Percentiles rank a stretch among this genome's conserved stretches.
Conservation (phyloP, 2,113 vertebrate species). For the Saguinus midas region DNA sequence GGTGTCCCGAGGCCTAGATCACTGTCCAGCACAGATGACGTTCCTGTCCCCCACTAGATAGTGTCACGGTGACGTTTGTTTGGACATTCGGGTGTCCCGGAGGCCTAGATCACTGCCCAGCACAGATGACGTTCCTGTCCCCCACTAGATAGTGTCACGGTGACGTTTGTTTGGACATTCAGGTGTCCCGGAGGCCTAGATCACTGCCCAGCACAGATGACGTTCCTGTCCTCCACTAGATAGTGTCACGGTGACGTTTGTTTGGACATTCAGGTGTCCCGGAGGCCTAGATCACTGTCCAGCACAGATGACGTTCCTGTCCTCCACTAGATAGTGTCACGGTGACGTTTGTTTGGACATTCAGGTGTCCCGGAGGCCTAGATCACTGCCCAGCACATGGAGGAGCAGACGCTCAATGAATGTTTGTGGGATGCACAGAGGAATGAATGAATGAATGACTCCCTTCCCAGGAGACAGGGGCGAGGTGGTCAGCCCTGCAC, state of each 20-base stretch:
- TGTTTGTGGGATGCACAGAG: rapidly evolving
- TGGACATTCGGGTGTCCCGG: too few relatives aligned
- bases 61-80: background rate
- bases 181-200: background rate
- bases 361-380: too few relatives aligned
- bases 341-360: background rate
- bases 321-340: background rate
- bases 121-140: too few relatives aligned
- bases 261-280: too few relatives aligned
- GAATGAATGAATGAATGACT: background rate
- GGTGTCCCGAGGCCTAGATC: background rate
- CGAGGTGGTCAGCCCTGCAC: background rate
- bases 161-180: background rate
- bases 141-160: rapidly evolving
- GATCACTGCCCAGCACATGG: background rate
- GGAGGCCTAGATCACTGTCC: background rate
- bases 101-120: background rate
- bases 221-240: too few relatives aligned
- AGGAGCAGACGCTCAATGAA: too few relatives aligned
- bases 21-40: too few relatives aligned
- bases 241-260: background rate
- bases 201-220: background rate
- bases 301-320: rapidly evolving
- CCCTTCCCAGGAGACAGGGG: background rate
- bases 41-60: too few relatives aligned